Evolutionary conservation across 35 echinoderm and acorn worm species (phyloP).

Genomic region (Apostichopus parvimensis): DNA sequence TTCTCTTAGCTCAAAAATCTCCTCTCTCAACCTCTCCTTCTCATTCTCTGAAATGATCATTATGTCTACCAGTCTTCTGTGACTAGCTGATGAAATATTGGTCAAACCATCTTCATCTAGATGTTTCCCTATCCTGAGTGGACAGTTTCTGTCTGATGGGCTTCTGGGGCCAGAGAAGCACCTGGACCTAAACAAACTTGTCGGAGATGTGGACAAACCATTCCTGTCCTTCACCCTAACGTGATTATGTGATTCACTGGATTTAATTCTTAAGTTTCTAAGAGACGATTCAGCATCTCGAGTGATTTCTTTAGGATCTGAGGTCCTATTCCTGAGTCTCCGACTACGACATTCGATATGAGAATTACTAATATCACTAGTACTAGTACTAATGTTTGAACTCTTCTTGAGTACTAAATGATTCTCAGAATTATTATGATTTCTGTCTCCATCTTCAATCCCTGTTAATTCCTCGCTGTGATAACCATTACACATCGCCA

Average conservation of each 20-base stretch:
- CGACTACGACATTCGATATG: constrained; percentile 27
- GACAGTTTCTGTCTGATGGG: constrained; percentile 55
- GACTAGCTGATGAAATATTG: constrained; percentile 37
- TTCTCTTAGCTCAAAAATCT: neutral
- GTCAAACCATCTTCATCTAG: constrained; percentile 89
- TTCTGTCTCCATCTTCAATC: neutral
- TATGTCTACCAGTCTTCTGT: constrained; percentile 68
- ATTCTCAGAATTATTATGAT: constrained; percentile 47
- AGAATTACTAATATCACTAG: constrained; percentile 86
- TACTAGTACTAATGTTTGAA: constrained; percentile 88
- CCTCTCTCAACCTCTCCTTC: constrained; percentile 42
- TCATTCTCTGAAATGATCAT: constrained; percentile 58
- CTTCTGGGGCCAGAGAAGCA: constrained; percentile 51
- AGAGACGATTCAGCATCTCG: neutral
- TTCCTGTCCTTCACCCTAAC: neutral
- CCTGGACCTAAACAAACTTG: neutral
- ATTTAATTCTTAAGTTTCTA: neutral
- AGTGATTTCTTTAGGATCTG: neutral
- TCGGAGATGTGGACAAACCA: neutral
- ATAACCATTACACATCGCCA: constrained; percentile 25
- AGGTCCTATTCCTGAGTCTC: neutral
- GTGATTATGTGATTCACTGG: neutral
- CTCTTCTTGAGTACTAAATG: constrained; percentile 37
- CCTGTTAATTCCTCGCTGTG: constrained; percentile 7
- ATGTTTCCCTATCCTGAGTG: constrained; percentile 70